Base-by-base conservation (phyloP, 2,113 vertebrate species). In the Dicaeum eximium region DNA sequence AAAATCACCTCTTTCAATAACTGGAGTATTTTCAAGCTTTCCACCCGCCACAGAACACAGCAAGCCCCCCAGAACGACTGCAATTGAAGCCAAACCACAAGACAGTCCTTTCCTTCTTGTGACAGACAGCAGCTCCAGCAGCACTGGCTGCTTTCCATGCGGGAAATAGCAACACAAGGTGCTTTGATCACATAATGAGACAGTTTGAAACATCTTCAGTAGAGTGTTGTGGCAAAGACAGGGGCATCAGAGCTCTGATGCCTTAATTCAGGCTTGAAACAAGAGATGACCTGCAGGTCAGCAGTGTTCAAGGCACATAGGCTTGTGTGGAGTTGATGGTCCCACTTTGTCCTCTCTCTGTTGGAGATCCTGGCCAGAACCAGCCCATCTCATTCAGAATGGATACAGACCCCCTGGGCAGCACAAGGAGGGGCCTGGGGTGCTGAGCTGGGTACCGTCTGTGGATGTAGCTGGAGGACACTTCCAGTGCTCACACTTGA, bases 141-240 rank as follows among this genome's bases (percentile, higher is more conserved):
- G 62, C 75, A 45, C 80, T 22, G 79, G 24, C 40, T 71, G 70
- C 25, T 88, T 67, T 40, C 70, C 66, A 10, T 1, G 57, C 44
- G 73, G 40, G 61, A 33, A 87, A 87, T 1, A 50, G 73, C 2
- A 61, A 61, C 44, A 60, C 56, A 48, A 61, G 61, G 42, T 47
- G 57, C 80, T 86, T 77, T 80, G 66, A 94, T 86, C 74, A 87
- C 70, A 81, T 65, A 71, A 70, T 7, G 17, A 88, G 48, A 72
- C 35, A 35, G 47, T 88, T 89, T 57, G 57, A 93, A 93, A 77
- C 35, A 35, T 44, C 62, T 65, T 94, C 82, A 38, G 35, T 15
- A 16, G 15, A 3, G 21, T 1, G 30, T n/a, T 77, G 38, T n/a
- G 72, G 88, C 44, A 80, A 94, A 86, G 60, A 35, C 2, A 1